Conservation (phyloP, 2,113 vertebrate species). For the Gymnobelideus leadbeateri region DNA sequence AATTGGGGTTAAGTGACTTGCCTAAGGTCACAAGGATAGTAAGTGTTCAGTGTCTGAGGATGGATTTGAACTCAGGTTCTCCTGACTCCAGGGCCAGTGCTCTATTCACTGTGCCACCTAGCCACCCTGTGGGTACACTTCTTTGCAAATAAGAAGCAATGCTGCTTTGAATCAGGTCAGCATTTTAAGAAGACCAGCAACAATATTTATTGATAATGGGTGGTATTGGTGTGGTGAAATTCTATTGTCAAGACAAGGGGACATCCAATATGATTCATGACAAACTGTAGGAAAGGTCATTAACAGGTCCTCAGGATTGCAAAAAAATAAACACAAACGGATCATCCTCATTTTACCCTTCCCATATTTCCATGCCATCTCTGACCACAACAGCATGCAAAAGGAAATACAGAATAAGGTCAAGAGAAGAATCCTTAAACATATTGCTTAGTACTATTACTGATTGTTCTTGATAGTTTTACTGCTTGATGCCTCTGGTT, state of each 20-base stretch:
- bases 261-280: not conserved
- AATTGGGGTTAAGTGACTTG: too few species aligned
- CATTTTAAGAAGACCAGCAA: not conserved
- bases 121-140: not conserved
- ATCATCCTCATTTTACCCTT: not conserved
- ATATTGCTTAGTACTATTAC: not conserved
- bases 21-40: too few species aligned
- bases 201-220: not conserved
- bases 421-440: not conserved
- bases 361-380: not conserved
- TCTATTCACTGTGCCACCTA: too few species aligned
- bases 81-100: too few species aligned
- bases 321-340: not conserved
- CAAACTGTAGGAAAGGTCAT: not conserved
- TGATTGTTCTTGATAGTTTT: not conserved
- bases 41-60: too few species aligned
- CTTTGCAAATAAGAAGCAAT: not conserved
- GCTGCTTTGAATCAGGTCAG: conserved; percentile 7
- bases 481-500: not conserved
- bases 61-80: too few species aligned
- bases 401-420: not conserved
- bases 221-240: not conserved
- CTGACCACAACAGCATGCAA: not conserved
- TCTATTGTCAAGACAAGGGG: not conserved
- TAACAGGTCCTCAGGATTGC: not conserved